Evolutionary conservation across 2,113 vertebrate species (phyloP), one percentile per base, ranked within the genome.

Genomic region (Oncorhynchus tshawytscha): DNA sequence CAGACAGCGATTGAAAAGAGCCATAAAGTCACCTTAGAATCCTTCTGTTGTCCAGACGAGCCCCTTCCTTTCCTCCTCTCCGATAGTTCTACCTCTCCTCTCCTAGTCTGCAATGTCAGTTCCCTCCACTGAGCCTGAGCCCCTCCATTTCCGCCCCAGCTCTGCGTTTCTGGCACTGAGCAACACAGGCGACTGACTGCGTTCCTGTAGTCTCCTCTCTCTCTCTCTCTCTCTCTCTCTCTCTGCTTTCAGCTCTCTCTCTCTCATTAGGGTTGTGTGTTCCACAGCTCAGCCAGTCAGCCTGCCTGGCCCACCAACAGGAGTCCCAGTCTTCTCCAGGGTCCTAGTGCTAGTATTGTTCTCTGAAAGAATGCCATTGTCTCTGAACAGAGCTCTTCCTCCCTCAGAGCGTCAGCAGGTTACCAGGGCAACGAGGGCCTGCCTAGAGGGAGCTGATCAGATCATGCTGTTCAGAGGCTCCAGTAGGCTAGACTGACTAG

Each of bases 141-240:
- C 87, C 89, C 91, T 92, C 92, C 92, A 93, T 92, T 79, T 92
- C 90, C 89, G 83, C 89, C 89, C 84, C 88, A 90, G 86, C 76
- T 72, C 72, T 72, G 88, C 90, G 89, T 85, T 85, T 89, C 89
- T 85, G 82, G 78, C 85, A 84, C 85, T 84, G 78, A 90, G 80
- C 84, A 83, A 78, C 77, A 83, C 85, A 13, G 88, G 83, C 78
- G 80, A 74, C 91, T 79, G 70, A 45, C 74, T 73, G 88, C 89
- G 91, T 92, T 92, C 92, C 91, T 90, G 84, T 88, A 62, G 85
- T 90, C 90, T 87, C 89, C 31, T 31, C 31, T 90, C 90, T 88
- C 90, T 29, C 65, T 70, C 77, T 49, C 82, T 83, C 78, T 67
- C 77, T 66, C 65, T 54, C n/a, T 73, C 86, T 80, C 83, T 83